phyloP scores from a whole-genome alignment of 2,888 invertebrate species.

The Tenthredo distinguenda region DNA sequence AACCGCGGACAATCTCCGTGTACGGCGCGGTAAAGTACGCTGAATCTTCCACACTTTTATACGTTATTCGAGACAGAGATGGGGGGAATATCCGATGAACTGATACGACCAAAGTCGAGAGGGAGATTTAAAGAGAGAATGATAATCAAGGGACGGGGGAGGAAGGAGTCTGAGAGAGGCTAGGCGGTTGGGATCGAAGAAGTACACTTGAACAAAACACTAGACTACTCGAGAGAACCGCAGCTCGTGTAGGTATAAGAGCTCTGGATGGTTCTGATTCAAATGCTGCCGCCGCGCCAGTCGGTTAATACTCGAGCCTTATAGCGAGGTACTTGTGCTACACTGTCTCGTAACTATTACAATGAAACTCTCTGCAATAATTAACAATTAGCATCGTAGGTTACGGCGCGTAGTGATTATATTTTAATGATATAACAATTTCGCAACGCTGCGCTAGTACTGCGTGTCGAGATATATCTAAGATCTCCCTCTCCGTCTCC shows the following conservation, averaged over 20 bases:
- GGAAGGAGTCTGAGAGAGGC: slow-evolving; percentile 2
- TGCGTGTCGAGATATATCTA: slow-evolving; percentile 58
- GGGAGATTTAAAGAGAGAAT: background rate
- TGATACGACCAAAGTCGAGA: background rate
- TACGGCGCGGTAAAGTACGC: background rate
- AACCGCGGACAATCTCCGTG: background rate
- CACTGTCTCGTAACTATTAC: slow-evolving; percentile 57
- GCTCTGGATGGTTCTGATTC: background rate
- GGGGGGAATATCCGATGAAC: background rate
- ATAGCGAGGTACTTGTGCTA: slow-evolving; percentile 17
- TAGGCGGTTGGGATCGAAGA: background rate
- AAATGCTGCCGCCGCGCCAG: slow-evolving; percentile 16
- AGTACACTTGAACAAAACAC: slow-evolving; percentile 18
- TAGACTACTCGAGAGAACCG: background rate
- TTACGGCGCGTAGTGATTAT: slow-evolving; percentile 72
- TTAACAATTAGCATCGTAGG: slow-evolving; percentile 75
- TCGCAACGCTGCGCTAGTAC: slow-evolving; percentile 59
- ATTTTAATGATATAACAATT: slow-evolving; percentile 74
- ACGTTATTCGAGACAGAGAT: background rate
- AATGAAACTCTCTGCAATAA: slow-evolving; percentile 75
- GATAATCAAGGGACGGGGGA: background rate
- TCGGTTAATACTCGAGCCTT: slow-evolving; percentile 4
- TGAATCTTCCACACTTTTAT: background rate
- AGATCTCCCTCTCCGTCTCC: slow-evolving; percentile 57
- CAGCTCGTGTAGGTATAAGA: background rate